phyloP scores from a whole-genome alignment of 30 jellyfish, hydroid and myxozoan genomes.

The Haliclystus octoradiatus region DNA sequence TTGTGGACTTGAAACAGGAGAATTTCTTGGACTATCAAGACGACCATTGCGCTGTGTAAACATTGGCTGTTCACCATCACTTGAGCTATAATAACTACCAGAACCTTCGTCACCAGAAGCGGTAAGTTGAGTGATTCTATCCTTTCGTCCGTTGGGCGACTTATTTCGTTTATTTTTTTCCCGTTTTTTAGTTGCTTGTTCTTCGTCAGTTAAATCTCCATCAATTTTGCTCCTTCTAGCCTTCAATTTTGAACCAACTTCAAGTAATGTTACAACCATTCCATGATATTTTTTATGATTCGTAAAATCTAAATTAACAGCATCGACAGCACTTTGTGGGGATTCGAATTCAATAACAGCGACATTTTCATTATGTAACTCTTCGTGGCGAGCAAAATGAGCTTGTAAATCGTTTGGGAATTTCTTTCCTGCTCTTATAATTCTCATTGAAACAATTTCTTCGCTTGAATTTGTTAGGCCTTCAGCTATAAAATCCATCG shows the following conservation, averaged over 20 bases:
- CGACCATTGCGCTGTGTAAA: too few relatives aligned
- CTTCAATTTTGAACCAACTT: slow-evolving; percentile 65
- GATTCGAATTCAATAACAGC: slow-evolving; percentile 92
- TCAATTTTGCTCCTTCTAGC: slow-evolving; percentile 30
- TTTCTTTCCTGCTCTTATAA: slow-evolving; percentile 74
- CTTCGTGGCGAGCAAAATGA: slow-evolving; percentile 86
- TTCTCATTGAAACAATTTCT: slow-evolving; percentile 70
- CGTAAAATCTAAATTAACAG: slow-evolving; percentile 24
- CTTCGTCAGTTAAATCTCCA: slow-evolving; percentile 15
- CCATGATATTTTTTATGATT: slow-evolving; percentile 34
- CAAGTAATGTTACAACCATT: slow-evolving; percentile 28
- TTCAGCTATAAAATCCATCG: slow-evolving; percentile 75
- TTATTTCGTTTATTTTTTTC: slow-evolving; percentile 12
- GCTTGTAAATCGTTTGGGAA: slow-evolving; percentile 90
- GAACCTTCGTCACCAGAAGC: too few relatives aligned
- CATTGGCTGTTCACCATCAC: too few relatives aligned
- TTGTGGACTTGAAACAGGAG: too few relatives aligned
- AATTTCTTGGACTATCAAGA: too few relatives aligned
- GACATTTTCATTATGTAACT: slow-evolving; percentile 54
- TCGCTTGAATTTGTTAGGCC: slow-evolving; percentile 44
- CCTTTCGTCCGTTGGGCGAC: slow-evolving; percentile 29
- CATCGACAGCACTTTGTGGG: slow-evolving; percentile 73
- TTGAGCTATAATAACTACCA: too few relatives aligned
- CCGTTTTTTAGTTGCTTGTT: slow-evolving; percentile 37
- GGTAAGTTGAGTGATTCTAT: too few relatives aligned